Evolutionary conservation across 2,797 vertebrate genomes (phyloP), one percentile per base, ranked within the genome.

Genomic region (Alouatta caraya): DNA sequence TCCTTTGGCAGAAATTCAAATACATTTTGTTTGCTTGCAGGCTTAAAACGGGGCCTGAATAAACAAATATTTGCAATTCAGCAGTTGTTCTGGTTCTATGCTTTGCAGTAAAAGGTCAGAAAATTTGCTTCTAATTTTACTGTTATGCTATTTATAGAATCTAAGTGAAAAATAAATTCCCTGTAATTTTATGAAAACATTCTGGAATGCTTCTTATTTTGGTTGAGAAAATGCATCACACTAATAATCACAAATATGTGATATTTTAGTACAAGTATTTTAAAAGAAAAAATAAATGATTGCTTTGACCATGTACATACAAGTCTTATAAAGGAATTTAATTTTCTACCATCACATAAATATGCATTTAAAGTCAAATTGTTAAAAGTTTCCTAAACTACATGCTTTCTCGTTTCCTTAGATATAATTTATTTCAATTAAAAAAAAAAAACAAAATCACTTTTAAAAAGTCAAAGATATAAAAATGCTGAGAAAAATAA

Each of bases 11-110:
- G 95, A 85, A 96, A 96, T 94, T 97, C 96, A 97, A 91, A 97
- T 96, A 89, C 64, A 92, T 92, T 96, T 89, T 97, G 50, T 96
- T 86, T 92, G 83, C 93, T 86, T 93, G 64, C 79, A 96, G 83
- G 92, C 88, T 97, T 91, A 94, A 88, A 95, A 95, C n/a, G 84
- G 57, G 96, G 75, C 52, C 59, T 97, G 88, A 97, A 98, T 92
- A 98, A 98, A 97, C 90, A 98, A 98, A 98, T 97, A 98, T 97
- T 96, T 97, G 97, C 90, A 96, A 97, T 97, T 97, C 95, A 97
- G 95, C 59, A 88, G 80, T 97, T 97, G 92, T 95, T 97, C 90
- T 72, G 64, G 37, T 83, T 96, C 89, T 81, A 44, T 4, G 50
- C 86, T 93, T 95, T 96, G 79, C 93, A 93, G 76, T 78, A 85